Evolutionary conservation across 1,140 invertebrate genomes (phyloP), one percentile per base, ranked within the genome.

Genomic region (Drosophila chauvacae): DNA sequence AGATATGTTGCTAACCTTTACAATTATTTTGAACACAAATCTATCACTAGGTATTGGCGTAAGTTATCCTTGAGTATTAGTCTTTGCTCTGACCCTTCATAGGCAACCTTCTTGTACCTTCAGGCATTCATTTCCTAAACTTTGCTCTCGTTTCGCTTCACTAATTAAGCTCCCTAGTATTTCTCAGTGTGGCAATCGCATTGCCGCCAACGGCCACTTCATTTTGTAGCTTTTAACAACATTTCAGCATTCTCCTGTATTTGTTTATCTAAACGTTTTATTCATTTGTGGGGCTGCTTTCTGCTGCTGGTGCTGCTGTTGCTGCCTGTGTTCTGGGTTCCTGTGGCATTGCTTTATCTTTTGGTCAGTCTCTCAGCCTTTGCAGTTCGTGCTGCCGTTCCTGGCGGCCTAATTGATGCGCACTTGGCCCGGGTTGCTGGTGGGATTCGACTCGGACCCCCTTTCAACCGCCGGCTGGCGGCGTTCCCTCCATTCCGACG

Each of bases 201-300:
- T 58, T 74, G 81, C 82, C 69, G 78, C 74, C 81, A 84, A 80
- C 70, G 83, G 83, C 83, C 84, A 88, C 84, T 88, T 87, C 84
- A 87, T 87, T 87, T 87, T 88, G 82, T 77, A 84, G 80, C 84
- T 87, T 84, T 87, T 87, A 87, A 87, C 84, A 87, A 78, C 84
- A 84, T 87, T 87, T 87, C 84, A 87, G 84, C 83, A 86, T 86
- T 86, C 83, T 83, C 79, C 83, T 88, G 84, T 86, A 86, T 86
- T 86, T 86, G 83, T 86, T 86, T 86, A 88, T 86, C 84, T 86
- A 86, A 86, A 86, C 83, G 85, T 88, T 88, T 88, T 88, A 86
- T 86, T 87, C 82, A 87, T 82, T 81, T 86, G 61, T 79, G 51
- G 53, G 53, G 20, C 42, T 80, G 55, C 53, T 51, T 45, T 48